A percentile compares a stretch with the other conserved stretches of the same genome.
Evolutionary conservation across 2,888 invertebrate species (phyloP).

Genomic region (Nomada lathburiana): DNA sequence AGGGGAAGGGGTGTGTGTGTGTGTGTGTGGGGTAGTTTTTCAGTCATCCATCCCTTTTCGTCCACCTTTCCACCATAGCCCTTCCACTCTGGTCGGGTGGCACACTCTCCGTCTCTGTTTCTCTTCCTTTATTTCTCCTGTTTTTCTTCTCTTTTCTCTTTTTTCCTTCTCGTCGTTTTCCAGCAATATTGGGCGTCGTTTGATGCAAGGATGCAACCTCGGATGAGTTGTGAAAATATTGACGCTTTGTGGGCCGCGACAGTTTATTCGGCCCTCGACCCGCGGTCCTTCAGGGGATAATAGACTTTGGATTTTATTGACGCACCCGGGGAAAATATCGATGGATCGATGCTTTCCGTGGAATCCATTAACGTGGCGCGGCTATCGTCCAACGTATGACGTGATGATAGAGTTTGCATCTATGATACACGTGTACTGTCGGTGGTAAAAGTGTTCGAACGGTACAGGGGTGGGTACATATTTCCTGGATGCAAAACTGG

Average conservation of each 20-base stretch:
- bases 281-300: slow-evolving; percentile 55
- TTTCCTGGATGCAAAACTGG: not conserved
- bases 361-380: slow-evolving; percentile 17
- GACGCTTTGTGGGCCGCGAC: slow-evolving; percentile 60
- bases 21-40: slow-evolving; percentile 64
- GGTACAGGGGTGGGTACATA: not conserved
- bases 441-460: not conserved
- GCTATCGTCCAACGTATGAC: not conserved
- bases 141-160: slow-evolving; percentile 1
- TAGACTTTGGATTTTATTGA: slow-evolving; percentile 41
- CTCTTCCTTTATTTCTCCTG: not conserved
- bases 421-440: not conserved
- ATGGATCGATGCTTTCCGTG: slow-evolving; percentile 27
- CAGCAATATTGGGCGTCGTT: slow-evolving; percentile 56
- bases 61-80: not conserved
- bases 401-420: not conserved
- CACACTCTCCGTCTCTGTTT: slow-evolving; percentile 14
- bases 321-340: slow-evolving; percentile 14
- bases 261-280: slow-evolving; percentile 55
- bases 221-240: slow-evolving; percentile 77
- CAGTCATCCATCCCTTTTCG: slow-evolving; percentile 55
- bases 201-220: slow-evolving; percentile 76
- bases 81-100: not conserved
- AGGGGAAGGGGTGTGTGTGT: slow-evolving; percentile 41
- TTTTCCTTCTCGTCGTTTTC: slow-evolving; percentile 51